Percentiles rank a stretch among this genome's conserved stretches.
phyloP scores from a whole-genome alignment of 2,797 vertebrate species.

The Sparus aurata region DNA sequence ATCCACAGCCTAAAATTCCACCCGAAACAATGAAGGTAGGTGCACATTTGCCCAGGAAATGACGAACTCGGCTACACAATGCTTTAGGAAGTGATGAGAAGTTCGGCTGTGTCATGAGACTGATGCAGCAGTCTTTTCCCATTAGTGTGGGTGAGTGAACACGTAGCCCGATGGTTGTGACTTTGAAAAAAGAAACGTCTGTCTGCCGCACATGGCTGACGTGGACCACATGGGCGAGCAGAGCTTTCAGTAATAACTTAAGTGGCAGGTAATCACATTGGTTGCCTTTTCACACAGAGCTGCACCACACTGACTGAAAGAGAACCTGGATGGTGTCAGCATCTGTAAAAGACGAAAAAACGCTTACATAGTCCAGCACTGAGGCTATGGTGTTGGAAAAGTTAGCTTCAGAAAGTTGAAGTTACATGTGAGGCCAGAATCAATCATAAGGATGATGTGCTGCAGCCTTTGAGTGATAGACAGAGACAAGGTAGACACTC shows the following conservation, averaged over 20 bases:
- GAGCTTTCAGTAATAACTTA: conserved; percentile 67
- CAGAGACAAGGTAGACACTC: not conserved
- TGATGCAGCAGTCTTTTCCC: not conserved
- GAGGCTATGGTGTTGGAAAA: not conserved
- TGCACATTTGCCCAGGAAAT: not conserved
- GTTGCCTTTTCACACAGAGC: conserved; percentile 30
- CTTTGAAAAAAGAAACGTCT: conserved; percentile 24
- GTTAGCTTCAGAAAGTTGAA: not conserved
- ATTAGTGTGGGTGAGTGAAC: conserved; percentile 3
- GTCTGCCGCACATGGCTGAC: conserved; percentile 18
- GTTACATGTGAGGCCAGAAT: not conserved
- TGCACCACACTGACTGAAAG: not conserved
- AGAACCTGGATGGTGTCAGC: not conserved
- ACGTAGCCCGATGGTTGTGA: not conserved
- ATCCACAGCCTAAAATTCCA: not conserved
- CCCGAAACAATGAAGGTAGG: conserved; percentile 4
- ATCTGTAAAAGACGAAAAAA: not conserved
- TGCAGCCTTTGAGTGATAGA: not conserved
- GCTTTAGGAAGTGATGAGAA: not conserved
- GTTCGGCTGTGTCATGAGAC: not conserved
- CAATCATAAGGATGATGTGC: not conserved
- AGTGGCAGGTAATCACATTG: conserved; percentile 58
- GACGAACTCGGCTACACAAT: not conserved
- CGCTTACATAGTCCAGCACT: not conserved
- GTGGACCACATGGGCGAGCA: conserved; percentile 22